Percentiles rank a stretch among this genome's conserved stretches.
phyloP scores from a whole-genome alignment of 2,113 vertebrate species.

The Rana temporaria region DNA sequence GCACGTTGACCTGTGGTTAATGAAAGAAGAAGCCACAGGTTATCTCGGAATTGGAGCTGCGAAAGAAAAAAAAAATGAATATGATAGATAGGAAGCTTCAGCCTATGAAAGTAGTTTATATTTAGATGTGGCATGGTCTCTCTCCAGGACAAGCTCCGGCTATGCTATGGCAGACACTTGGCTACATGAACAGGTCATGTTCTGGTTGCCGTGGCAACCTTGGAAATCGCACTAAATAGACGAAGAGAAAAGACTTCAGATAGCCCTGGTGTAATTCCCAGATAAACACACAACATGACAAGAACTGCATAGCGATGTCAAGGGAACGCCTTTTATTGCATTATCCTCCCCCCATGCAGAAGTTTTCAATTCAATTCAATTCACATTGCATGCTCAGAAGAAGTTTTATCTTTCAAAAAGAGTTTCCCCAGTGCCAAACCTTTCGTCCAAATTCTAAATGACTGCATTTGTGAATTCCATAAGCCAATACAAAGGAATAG shows the following conservation, averaged over 20 bases:
- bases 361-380: no score
- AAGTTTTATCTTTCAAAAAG: no score
- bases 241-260: slow-evolving; percentile 30
- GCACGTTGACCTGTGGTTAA: no score
- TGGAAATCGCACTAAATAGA: slow-evolving; percentile 29
- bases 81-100: background rate
- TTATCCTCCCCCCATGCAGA: background rate
- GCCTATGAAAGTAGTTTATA: slow-evolving; percentile 20
- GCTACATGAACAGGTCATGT: slow-evolving; percentile 38
- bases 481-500: no score
- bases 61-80: background rate
- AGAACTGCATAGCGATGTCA: slow-evolving; percentile 25
- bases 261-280: slow-evolving; percentile 16
- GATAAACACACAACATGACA: slow-evolving; percentile 29
- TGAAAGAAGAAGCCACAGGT: no score
- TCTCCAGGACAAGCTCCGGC: slow-evolving; percentile 28
- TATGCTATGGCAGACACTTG: slow-evolving; percentile 26
- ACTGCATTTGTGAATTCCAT: no score
- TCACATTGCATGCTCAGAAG: no score
- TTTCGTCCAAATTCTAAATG: no score
- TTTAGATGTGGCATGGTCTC: slow-evolving; percentile 32
- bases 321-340: background rate
- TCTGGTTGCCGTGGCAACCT: slow-evolving; percentile 34
- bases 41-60: background rate
- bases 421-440: no score